These are phyloP conservation scores for Alcedo atthis DNA, from an alignment of 2,797 vertebrate species.

Conservation along the genomic window DNA sequence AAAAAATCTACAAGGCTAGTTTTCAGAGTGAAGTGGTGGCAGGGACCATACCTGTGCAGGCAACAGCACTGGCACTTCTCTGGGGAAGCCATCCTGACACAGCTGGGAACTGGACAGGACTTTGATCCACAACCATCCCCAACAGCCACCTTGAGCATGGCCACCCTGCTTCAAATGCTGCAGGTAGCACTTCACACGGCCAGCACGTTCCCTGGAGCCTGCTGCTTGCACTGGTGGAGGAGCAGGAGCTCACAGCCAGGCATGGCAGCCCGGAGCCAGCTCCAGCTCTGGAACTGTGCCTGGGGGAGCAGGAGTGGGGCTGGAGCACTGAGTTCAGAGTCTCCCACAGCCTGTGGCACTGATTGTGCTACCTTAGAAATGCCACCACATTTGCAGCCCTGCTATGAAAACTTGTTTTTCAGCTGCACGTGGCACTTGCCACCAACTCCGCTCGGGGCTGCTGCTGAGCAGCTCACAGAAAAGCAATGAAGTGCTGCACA, in stretches of 20 bases:
- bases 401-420: background rate
- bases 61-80: background rate
- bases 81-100: background rate
- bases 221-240: rapidly evolving
- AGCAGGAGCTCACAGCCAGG: rapidly evolving
- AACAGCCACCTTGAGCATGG: background rate
- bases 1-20: background rate
- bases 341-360: rapidly evolving
- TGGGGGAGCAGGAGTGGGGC: background rate
- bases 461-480: background rate
- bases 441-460: background rate
- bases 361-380: rapidly evolving
- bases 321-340: background rate
- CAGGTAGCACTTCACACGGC: background rate
- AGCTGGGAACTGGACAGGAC: rapidly evolving
- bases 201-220: background rate
- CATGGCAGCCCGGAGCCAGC: background rate
- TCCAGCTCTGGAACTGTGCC: rapidly evolving
- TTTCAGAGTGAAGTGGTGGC: background rate
- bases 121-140: background rate
- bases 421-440: rapidly evolving
- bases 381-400: background rate
- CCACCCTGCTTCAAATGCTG: background rate
- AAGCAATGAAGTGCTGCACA: slow-evolving; percentile 24
- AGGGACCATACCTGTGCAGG: background rate